Evolutionary conservation across 2,113 vertebrate genomes (phyloP).

Genomic region (Antechinus stuartii): DNA sequence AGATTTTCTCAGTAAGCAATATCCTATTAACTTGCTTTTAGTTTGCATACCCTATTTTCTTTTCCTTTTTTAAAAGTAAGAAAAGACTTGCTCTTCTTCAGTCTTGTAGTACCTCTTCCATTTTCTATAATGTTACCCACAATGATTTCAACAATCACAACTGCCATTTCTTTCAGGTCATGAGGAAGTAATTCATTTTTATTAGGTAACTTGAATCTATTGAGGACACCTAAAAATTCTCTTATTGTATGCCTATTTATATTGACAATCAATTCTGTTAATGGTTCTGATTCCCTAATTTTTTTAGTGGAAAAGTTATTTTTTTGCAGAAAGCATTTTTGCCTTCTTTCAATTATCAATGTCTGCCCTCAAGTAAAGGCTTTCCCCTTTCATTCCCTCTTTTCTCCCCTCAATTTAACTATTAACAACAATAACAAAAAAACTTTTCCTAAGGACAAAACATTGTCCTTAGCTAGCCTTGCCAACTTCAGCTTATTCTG

Average conservation of each 20-base stretch:
- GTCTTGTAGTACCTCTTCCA: not conserved
- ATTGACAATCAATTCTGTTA: not conserved
- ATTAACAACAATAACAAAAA: not conserved
- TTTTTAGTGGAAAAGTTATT: not conserved
- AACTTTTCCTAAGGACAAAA: not conserved
- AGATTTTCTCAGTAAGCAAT: not conserved
- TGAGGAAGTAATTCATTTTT: not conserved
- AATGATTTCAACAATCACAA: not conserved
- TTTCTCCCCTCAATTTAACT: not conserved
- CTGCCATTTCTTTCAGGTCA: not conserved
- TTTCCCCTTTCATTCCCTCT: not conserved
- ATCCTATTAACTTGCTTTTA: not conserved
- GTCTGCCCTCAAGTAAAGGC: not conserved
- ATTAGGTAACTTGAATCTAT: not conserved
- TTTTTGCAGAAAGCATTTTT: not conserved
- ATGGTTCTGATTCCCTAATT: not conserved
- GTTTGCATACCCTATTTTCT: not conserved
- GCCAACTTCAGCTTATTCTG: not conserved
- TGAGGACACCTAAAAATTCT: not conserved
- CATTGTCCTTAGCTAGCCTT: not conserved
- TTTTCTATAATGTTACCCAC: not conserved
- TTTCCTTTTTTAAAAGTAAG: not conserved
- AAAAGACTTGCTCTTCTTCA: not conserved
- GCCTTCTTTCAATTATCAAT: not conserved
- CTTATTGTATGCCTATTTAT: not conserved